Conservation (phyloP, 1,140 invertebrate species). For the Bradysia coprophila region DNA sequence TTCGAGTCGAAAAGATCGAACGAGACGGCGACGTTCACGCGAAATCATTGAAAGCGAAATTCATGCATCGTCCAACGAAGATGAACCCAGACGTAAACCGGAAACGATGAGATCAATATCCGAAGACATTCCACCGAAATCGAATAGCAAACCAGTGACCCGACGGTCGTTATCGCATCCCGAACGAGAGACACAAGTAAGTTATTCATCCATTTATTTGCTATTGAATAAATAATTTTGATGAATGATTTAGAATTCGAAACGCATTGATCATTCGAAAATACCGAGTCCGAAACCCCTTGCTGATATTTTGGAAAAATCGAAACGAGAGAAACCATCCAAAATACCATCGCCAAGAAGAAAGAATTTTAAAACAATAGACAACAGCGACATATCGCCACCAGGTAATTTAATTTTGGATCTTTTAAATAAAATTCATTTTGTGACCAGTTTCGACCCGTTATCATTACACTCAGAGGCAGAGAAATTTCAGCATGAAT, state of each 20-base stretch:
- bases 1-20: not conserved
- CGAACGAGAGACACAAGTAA: slow-evolving; percentile 18
- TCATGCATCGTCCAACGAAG: not conserved
- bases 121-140: slow-evolving; percentile 18
- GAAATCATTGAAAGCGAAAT: slow-evolving; percentile 1
- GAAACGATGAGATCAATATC: slow-evolving; percentile 24
- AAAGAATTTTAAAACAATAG: slow-evolving; percentile 1
- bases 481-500: too few relatives aligned
- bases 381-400: not conserved
- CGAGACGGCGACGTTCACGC: not conserved
- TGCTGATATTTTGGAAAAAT: slow-evolving; percentile 19
- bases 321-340: slow-evolving; percentile 7
- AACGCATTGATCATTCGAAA: slow-evolving; percentile 16
- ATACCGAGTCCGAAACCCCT: slow-evolving; percentile 20
- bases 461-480: too few relatives aligned
- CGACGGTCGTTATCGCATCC: slow-evolving; percentile 21
- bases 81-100: slow-evolving; percentile 11
- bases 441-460: too few relatives aligned
- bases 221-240: not conserved
- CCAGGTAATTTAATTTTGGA: slow-evolving; percentile 1
- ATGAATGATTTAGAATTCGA: slow-evolving; percentile 12
- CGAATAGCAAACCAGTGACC: slow-evolving; percentile 12
- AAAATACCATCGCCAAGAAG: slow-evolving; percentile 14
- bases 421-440: too few relatives aligned
- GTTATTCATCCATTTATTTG: not conserved